A percentile compares a stretch with the other conserved stretches of the same genome.
phyloP scores from a whole-genome alignment of 2,888 invertebrate species.

The Drosophila neotestacea region DNA sequence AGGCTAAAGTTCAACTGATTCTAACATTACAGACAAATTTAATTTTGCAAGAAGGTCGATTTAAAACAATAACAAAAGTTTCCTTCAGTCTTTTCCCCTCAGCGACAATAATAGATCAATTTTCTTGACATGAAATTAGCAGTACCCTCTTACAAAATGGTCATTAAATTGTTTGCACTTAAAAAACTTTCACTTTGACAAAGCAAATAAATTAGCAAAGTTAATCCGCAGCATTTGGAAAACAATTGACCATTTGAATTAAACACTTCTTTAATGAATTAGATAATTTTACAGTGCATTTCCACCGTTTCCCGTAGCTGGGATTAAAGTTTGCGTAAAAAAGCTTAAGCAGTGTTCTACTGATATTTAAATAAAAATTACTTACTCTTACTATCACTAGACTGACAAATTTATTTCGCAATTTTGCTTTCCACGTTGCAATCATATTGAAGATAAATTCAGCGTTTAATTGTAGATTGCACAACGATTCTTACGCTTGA shows the following conservation, averaged over 20 bases:
- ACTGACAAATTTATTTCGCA: background rate
- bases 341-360: background rate
- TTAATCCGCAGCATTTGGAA: conserved; percentile 17
- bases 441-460: background rate
- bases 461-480: conserved; percentile 14
- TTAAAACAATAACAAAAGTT: conserved; percentile 9
- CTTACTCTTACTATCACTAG: background rate
- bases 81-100: background rate
- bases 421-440: background rate
- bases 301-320: no score
- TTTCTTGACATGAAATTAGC: conserved; percentile 25
- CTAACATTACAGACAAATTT: background rate
- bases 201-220: conserved; percentile 27
- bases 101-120: conserved; percentile 3
- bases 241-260: background rate
- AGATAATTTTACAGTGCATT: background rate
- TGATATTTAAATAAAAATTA: background rate
- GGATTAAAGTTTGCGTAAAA: background rate
- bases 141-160: conserved; percentile 16
- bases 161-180: conserved; percentile 37
- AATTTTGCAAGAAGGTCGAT: background rate
- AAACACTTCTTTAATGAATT: background rate
- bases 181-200: conserved; percentile 34
- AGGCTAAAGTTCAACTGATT: background rate
- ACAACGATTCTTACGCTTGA: conserved; percentile 21